Evolutionary conservation across 2,888 invertebrate species (phyloP).

Genomic region (Phragmatobia fuliginosa): DNA sequence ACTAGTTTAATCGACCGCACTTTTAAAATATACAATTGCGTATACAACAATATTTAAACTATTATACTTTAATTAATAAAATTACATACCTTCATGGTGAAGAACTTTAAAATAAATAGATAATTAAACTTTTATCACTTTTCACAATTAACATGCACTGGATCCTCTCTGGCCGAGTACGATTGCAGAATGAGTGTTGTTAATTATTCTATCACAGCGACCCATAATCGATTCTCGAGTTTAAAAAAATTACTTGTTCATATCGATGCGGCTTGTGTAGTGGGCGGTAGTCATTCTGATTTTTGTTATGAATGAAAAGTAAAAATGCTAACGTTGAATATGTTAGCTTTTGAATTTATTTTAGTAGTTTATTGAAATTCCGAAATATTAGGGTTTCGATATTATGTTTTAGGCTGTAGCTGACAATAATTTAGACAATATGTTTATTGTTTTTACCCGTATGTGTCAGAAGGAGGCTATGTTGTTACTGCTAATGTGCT

Average conservation of each 20-base stretch:
- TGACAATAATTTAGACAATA: no score
- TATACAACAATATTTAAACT: not conserved
- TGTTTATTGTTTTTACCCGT: no score
- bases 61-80: not conserved
- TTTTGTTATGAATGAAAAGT: not conserved
- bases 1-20: not conserved
- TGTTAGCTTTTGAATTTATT: no score
- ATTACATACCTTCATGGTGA: conserved; percentile 50
- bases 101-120: conserved; percentile 21
- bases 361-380: no score
- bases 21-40: not conserved
- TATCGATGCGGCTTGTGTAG: conserved; percentile 32
- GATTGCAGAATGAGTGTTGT: conserved; percentile 47
- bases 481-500: no score
- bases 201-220: conserved; percentile 36
- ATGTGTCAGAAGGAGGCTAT: no score
- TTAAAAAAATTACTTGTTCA: conserved; percentile 23
- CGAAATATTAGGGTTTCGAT: no score
- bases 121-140: conserved; percentile 31
- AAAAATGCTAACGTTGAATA: not conserved
- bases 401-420: no score
- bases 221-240: conserved; percentile 43
- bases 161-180: conserved; percentile 39
- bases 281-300: conserved; percentile 1
- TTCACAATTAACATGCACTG: conserved; percentile 39